Percentiles rank a stretch among this genome's conserved stretches.
These are phyloP conservation scores for Clupea harengus DNA, from an alignment of 2,113 vertebrate genomes.

Conservation along the genomic window DNA sequence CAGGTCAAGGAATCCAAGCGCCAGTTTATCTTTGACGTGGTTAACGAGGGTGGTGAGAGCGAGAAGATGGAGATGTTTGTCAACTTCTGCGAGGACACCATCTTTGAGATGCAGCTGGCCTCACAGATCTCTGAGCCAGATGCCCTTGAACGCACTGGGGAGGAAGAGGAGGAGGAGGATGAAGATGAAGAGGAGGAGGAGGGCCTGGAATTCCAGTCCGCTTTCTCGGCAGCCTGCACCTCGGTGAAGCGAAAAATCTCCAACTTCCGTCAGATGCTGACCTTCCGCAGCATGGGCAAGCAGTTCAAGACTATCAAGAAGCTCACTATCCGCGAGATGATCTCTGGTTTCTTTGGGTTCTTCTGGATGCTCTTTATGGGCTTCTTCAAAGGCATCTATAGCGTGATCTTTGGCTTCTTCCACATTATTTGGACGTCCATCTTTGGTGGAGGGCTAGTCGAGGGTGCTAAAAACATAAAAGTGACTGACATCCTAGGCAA, in stretches of 20 bases:
- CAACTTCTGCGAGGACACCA: slow-evolving; percentile 97
- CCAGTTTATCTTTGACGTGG: slow-evolving; percentile 97
- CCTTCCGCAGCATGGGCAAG: slow-evolving; percentile 81
- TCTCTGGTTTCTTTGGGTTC: slow-evolving; percentile 87
- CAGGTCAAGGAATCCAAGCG: slow-evolving; percentile 98
- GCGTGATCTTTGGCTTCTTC: slow-evolving; percentile 86
- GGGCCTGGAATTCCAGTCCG: slow-evolving; percentile 79
- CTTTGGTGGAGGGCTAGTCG: slow-evolving; percentile 93
- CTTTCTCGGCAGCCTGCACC: slow-evolving; percentile 81
- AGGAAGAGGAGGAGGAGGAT: slow-evolving; percentile 76
- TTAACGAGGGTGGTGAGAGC: slow-evolving; percentile 93
- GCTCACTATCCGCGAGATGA: slow-evolving; percentile 84
- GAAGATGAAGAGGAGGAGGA: slow-evolving; percentile 78
- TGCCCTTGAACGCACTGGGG: slow-evolving; percentile 77
- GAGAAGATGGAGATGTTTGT: slow-evolving; percentile 99
- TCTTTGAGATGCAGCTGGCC: slow-evolving; percentile 98
- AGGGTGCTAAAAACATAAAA: slow-evolving; percentile 97
- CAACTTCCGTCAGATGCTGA: slow-evolving; percentile 72
- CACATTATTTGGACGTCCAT: slow-evolving; percentile 93
- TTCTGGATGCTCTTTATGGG: slow-evolving; percentile 89
- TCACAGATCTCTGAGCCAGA: slow-evolving; percentile 95
- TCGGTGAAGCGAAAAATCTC: slow-evolving; percentile 75
- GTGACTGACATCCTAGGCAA: slow-evolving; percentile 96
- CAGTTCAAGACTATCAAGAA: slow-evolving; percentile 87
- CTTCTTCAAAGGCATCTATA: slow-evolving; percentile 82